Evolutionary conservation across 2,113 vertebrate species (phyloP), one percentile per base, ranked within the genome.

Genomic region (Gnathonemus echidnorhynchus): DNA sequence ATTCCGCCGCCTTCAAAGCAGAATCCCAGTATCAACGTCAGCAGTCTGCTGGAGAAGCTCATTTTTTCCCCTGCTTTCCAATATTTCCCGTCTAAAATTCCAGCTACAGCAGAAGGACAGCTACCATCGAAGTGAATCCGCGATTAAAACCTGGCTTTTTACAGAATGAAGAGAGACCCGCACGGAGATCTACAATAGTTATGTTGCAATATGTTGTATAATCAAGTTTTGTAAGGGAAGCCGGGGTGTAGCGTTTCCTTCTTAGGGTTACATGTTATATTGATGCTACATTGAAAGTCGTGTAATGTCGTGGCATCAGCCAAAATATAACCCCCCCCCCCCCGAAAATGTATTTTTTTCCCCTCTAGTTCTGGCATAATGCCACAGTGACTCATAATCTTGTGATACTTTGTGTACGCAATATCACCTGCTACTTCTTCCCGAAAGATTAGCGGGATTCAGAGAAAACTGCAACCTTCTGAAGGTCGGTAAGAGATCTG

Each of bases 1-100:
- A 49, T 56, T 83, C 89, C 89, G n/a, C 89, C 80, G 89, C 89
- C 88, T 89, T 56, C 77, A 58, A 58, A 89, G 50, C 52, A 46
- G 9, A 58, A 48, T 13, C 49, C 49, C n/a, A 89, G 89, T 27
- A 58, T 17, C 80, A 86, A 89, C 89, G 89, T 89, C 89, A 89
- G 89, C 88, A 74, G 45, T 88, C 62, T 70, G 88, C 27, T 66
- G 45, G 35, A 89, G 49, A 50, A 49, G 27, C 86, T 87, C 86
- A 87, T 87, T 87, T 53, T 31, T 8, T 0, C 1, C 6, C 3
- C 49, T 48, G 24, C 42, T 48, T 48, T 46, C 84, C n/a, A 50
- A 50, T 39, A 21, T 15, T 27, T 24, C 86, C 24, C n/a, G 74
- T 87, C 86, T 46, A 48, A 85, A 85, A 85, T 85, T 8, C 42